A percentile compares a stretch with the other conserved stretches of the same genome.
phyloP scores from a whole-genome alignment of 2,797 vertebrate species.

The Clarias pachynema region DNA sequence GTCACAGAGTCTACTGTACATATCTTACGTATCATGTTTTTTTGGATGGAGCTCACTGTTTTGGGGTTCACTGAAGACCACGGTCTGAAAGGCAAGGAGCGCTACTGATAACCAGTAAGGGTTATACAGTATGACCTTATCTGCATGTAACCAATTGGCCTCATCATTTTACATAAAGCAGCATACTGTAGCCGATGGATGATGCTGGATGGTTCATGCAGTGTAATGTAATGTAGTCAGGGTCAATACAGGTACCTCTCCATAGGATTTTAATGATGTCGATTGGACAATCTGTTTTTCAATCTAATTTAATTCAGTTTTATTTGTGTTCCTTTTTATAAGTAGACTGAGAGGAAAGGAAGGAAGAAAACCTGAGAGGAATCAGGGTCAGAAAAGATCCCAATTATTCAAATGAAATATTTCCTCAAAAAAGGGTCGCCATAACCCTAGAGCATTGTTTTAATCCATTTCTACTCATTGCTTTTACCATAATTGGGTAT shows the following conservation, averaged over 20 bases:
- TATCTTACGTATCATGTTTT: too few relatives aligned
- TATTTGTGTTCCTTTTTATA: neutral
- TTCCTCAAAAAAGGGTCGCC: neutral
- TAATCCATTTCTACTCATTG: neutral
- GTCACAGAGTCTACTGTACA: too few relatives aligned
- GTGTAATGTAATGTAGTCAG: neutral
- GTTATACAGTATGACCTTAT: neutral
- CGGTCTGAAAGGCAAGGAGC: too few relatives aligned
- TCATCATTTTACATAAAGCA: neutral
- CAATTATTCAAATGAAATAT: neutral
- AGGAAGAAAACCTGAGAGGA: neutral
- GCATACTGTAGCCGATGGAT: neutral
- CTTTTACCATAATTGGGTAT: neutral
- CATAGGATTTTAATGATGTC: neutral
- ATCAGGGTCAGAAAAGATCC: neutral
- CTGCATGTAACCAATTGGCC: neutral
- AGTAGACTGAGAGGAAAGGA: neutral
- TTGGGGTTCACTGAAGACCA: too few relatives aligned
- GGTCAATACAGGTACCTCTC: neutral
- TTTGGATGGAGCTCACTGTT: too few relatives aligned
- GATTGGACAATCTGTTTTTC: neutral
- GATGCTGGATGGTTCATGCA: neutral
- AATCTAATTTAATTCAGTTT: neutral
- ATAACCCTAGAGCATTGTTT: neutral
- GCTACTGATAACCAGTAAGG: too few relatives aligned